Percentiles rank a stretch among this genome's conserved stretches.
Evolutionary conservation across 2,113 vertebrate genomes (phyloP).

Genomic region (Alexandromys fortis): DNA sequence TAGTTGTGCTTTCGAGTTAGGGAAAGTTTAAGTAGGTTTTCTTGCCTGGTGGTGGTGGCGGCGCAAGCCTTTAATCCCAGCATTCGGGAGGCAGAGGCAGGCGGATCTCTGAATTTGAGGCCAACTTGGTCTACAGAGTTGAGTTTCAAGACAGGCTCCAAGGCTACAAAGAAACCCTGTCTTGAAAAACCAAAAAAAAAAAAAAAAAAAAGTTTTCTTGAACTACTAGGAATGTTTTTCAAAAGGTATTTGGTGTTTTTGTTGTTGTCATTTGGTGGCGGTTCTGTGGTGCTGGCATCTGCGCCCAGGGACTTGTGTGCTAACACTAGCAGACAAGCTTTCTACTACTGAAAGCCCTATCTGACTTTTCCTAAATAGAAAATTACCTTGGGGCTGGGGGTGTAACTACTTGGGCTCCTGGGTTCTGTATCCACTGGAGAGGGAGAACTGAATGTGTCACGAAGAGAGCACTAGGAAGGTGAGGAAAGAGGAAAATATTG

Average conservation of each 20-base stretch:
- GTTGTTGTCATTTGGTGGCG: neutral
- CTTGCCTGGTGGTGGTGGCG: neutral
- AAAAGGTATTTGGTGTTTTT: neutral
- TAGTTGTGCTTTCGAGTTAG: neutral
- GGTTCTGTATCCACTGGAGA: neutral
- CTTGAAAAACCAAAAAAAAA: too few relatives aligned
- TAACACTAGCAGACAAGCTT: neutral
- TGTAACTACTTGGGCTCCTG: neutral
- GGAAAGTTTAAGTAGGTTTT: neutral
- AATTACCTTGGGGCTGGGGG: neutral
- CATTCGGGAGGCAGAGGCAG: too few relatives aligned
- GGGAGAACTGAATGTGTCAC: neutral
- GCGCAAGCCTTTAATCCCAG: too few relatives aligned
- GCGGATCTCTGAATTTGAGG: too few relatives aligned
- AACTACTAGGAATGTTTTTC: neutral
- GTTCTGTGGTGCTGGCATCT: neutral
- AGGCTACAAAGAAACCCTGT: too few relatives aligned
- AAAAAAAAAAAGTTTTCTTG: neutral
- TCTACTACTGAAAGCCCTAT: neutral
- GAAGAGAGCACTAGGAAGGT: conserved; percentile 25
- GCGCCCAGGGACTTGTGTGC: neutral
- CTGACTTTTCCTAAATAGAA: conserved; percentile 10
- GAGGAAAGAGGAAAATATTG: conserved; percentile 43
- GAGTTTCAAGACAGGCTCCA: too few relatives aligned
- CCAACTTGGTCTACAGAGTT: too few relatives aligned